Evolutionary conservation across 2,888 invertebrate genomes (phyloP).

Genomic region (Neoascia interrupta): DNA sequence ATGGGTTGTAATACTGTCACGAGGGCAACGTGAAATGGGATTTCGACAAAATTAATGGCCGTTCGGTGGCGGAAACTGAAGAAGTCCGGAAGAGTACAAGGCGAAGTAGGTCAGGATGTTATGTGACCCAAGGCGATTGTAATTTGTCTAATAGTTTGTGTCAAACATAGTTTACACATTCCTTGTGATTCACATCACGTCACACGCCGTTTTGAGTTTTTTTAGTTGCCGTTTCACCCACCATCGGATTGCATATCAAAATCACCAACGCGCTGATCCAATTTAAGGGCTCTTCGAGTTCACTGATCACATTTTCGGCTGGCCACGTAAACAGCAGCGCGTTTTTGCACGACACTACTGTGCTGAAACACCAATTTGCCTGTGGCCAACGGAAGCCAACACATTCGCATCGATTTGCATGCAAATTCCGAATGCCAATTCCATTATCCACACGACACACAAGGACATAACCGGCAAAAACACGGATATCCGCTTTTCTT

Average conservation of each 20-base stretch:
- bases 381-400: slow-evolving; percentile 26
- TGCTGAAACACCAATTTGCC: slow-evolving; percentile 28
- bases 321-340: slow-evolving; percentile 6
- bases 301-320: slow-evolving; percentile 9
- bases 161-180: no score
- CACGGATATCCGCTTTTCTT: slow-evolving; percentile 46
- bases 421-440: slow-evolving; percentile 43
- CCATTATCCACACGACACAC: slow-evolving; percentile 27
- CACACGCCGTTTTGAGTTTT: no score
- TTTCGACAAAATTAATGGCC: slow-evolving; percentile 40
- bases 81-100: slow-evolving; percentile 5
- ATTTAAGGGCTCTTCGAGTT: slow-evolving; percentile 12
- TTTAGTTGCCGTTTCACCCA: no score
- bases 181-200: no score
- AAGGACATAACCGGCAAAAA: slow-evolving; percentile 3
- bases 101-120: slow-evolving; percentile 38
- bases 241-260: no score
- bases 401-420: slow-evolving; percentile 47
- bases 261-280: background rate
- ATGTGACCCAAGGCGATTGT: no score
- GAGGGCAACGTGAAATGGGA: slow-evolving; percentile 22
- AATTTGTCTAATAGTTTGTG: no score
- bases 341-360: slow-evolving; percentile 10
- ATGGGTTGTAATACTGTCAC: slow-evolving; percentile 29
- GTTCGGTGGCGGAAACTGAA: slow-evolving; percentile 17